Evolutionary conservation across 2,888 invertebrate species (phyloP).

Genomic region (Athalia circularis): DNA sequence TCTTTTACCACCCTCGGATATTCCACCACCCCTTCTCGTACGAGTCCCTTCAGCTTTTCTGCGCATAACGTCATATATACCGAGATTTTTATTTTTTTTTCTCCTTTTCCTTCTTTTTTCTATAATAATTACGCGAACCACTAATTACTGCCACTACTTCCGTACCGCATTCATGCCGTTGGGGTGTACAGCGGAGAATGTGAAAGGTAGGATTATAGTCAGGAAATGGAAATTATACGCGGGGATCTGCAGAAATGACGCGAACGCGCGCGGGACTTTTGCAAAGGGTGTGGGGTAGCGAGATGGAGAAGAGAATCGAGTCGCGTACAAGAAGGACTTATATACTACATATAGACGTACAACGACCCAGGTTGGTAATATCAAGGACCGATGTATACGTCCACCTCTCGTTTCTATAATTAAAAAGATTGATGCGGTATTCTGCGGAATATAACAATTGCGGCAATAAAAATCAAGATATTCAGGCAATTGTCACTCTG

Average conservation of each 20-base stretch:
- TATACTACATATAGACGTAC: too few relatives aligned
- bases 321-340: conserved; percentile 30
- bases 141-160: conserved; percentile 43
- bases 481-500: conserved; percentile 17
- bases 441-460: neutral
- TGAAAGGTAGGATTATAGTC: conserved; percentile 18
- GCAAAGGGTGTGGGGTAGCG: conserved; percentile 41
- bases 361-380: neutral
- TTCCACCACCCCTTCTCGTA: neutral
- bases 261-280: conserved; percentile 41
- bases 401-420: conserved; percentile 2
- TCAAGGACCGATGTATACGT: neutral
- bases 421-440: conserved; percentile 21
- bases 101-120: conserved; percentile 18
- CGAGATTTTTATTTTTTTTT: too few relatives aligned
- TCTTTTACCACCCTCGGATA: conserved; percentile 44
- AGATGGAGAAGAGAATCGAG: conserved; percentile 1
- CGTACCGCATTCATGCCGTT: conserved; percentile 42
- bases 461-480: conserved; percentile 7
- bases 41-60: too few relatives aligned
- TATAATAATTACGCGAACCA: conserved; percentile 40
- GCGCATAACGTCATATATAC: too few relatives aligned
- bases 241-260: conserved; percentile 49
- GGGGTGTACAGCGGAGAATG: conserved; percentile 42
- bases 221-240: conserved; percentile 33